phyloP scores from a whole-genome alignment of 1,140 invertebrate species.

The Coboldia fuscipes region DNA sequence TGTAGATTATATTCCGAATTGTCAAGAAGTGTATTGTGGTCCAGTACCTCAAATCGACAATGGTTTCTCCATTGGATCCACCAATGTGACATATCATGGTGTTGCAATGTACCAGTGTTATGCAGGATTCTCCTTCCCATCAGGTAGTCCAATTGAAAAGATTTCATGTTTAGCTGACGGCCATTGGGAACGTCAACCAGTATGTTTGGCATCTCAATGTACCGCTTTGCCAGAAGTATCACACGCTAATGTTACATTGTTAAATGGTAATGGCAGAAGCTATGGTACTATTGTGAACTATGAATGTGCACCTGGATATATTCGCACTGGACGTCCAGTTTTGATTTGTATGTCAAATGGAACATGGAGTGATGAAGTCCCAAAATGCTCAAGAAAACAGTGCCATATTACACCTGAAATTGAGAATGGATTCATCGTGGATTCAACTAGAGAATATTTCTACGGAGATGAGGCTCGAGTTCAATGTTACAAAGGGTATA shows the following conservation, averaged over 20 bases:
- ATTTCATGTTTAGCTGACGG: slow-evolving; percentile 76
- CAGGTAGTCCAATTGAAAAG: slow-evolving; percentile 66
- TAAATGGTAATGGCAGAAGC: slow-evolving; percentile 84
- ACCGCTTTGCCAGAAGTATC: slow-evolving; percentile 69
- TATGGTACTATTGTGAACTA: slow-evolving; percentile 90
- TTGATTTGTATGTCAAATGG: slow-evolving; percentile 91
- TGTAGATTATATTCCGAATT: slow-evolving; percentile 75
- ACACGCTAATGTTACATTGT: slow-evolving; percentile 65
- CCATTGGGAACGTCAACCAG: slow-evolving; percentile 75
- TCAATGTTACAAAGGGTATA: slow-evolving; percentile 79
- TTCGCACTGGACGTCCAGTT: slow-evolving; percentile 67
- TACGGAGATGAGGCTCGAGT: slow-evolving; percentile 82
- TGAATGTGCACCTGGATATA: slow-evolving; percentile 84
- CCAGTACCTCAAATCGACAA: slow-evolving; percentile 95
- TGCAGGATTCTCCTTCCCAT: slow-evolving; percentile 84
- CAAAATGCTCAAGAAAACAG: slow-evolving; percentile 63
- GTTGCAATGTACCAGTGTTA: slow-evolving; percentile 91
- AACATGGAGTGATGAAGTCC: slow-evolving; percentile 84
- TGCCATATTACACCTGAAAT: slow-evolving; percentile 68
- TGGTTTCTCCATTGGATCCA: slow-evolving; percentile 85
- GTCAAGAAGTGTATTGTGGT: slow-evolving; percentile 78
- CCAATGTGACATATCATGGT: slow-evolving; percentile 84
- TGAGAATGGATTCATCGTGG: slow-evolving; percentile 65
- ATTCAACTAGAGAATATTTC: slow-evolving; percentile 47
- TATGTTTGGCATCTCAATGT: slow-evolving; percentile 82